phyloP scores from a whole-genome alignment of 1,140 invertebrate species.

The Brachionus plicatilis region DNA sequence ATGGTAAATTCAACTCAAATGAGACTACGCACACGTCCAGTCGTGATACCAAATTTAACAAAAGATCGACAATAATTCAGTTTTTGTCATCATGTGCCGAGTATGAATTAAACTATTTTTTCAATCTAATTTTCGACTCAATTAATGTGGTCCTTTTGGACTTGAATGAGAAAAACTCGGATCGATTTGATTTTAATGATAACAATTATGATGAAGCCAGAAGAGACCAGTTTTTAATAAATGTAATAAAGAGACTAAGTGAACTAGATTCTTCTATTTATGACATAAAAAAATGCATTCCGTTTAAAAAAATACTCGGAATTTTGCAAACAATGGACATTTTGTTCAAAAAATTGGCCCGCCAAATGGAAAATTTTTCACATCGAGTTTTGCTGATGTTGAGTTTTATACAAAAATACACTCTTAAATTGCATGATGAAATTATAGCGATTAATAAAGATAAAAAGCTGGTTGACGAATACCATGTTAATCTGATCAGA shows the following conservation, averaged over 20 bases:
- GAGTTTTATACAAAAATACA: conserved; percentile 64
- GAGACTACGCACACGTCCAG: conserved; percentile 67
- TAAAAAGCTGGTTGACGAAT: conserved; percentile 52
- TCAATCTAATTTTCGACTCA: conserved; percentile 74
- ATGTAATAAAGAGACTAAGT: background rate
- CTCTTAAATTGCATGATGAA: conserved; percentile 58
- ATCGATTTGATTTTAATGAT: conserved; percentile 24
- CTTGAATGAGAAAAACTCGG: conserved; percentile 2
- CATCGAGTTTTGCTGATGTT: conserved; percentile 66
- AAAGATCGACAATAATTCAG: conserved; percentile 68
- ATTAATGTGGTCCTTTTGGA: conserved; percentile 62
- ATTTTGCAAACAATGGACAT: conserved; percentile 70
- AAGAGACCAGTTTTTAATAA: background rate
- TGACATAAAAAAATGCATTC: conserved; percentile 46
- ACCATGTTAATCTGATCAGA: conserved; percentile 48
- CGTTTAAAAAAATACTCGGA: conserved; percentile 55
- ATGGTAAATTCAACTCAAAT: conserved; percentile 78
- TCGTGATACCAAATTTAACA: conserved; percentile 64
- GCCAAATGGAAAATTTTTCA: conserved; percentile 66
- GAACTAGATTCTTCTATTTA: conserved; percentile 2
- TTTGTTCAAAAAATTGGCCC: conserved; percentile 77
- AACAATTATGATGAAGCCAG: background rate
- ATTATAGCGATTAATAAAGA: conserved; percentile 46
- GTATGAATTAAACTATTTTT: conserved; percentile 70
- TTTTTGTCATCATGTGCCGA: conserved; percentile 75